Evolutionary conservation across 2,888 invertebrate genomes (phyloP).

Genomic region (Cabera pusaria): DNA sequence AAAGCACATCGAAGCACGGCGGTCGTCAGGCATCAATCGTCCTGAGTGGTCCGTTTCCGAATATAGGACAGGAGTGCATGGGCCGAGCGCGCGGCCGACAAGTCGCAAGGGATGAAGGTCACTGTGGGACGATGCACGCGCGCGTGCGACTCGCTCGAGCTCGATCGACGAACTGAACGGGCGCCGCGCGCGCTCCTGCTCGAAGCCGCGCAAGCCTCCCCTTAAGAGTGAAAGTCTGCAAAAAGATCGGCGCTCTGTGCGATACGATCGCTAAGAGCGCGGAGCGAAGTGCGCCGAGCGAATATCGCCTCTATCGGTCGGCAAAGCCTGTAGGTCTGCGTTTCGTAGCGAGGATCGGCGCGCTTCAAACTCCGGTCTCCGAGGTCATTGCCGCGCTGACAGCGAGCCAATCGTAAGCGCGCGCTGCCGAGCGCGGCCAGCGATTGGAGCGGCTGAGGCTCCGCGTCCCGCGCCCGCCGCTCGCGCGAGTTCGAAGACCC

Average conservation of each 20-base stretch:
- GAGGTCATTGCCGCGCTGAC: conserved; percentile 91
- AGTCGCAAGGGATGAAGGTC: conserved; percentile 78
- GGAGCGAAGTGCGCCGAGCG: conserved; percentile 61
- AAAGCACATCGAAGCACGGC: conserved; percentile 64
- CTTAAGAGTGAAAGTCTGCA: conserved; percentile 84
- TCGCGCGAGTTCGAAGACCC: conserved; percentile 88
- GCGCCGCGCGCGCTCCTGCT: conserved; percentile 72
- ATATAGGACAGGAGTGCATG: conserved; percentile 73
- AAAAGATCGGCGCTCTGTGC: conserved; percentile 78
- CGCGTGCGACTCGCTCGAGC: conserved; percentile 79
- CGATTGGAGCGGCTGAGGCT: conserved; percentile 66
- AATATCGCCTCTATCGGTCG: conserved; percentile 78
- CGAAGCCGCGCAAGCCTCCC: conserved; percentile 66
- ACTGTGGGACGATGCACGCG: conserved; percentile 65
- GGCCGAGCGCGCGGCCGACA: conserved; percentile 59
- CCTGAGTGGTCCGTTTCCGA: conserved; percentile 56
- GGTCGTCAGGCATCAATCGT: conserved; percentile 49
- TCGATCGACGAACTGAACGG: conserved; percentile 83
- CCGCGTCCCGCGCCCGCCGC: conserved; percentile 66
- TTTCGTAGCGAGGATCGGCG: conserved; percentile 86
- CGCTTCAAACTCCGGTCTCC: conserved; percentile 91
- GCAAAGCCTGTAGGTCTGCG: conserved; percentile 79
- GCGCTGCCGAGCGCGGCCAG: conserved; percentile 71
- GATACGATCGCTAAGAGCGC: conserved; percentile 77
- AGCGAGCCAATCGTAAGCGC: conserved; percentile 76